Evolutionary conservation across 2,113 vertebrate species (phyloP).

Genomic region (Lophotis ruficrista): DNA sequence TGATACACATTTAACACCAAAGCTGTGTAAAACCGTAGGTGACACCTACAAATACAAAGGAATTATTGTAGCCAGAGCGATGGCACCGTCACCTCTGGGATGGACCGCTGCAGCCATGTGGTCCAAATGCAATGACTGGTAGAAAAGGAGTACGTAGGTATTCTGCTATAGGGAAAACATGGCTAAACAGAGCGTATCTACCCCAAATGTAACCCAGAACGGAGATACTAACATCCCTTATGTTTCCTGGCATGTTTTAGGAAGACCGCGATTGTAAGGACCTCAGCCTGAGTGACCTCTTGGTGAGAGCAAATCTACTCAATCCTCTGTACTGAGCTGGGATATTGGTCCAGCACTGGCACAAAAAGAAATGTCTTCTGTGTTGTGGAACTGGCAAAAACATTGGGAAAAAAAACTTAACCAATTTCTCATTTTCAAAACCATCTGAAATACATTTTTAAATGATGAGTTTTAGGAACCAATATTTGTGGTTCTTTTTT

Average conservation of each 20-base stretch:
- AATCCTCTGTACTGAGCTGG: neutral
- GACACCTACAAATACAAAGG: rapidly evolving
- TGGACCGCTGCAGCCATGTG: neutral
- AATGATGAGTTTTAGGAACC: neutral
- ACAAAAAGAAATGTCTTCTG: neutral
- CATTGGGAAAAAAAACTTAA: neutral
- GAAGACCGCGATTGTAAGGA: neutral
- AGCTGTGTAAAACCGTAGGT: neutral
- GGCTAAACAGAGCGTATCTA: neutral
- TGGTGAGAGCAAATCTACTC: neutral
- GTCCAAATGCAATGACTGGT: neutral
- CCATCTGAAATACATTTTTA: neutral
- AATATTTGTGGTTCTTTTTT: neutral
- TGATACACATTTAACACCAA: neutral
- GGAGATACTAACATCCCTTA: neutral
- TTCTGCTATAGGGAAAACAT: neutral
- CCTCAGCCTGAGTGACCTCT: neutral
- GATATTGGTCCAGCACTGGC: neutral
- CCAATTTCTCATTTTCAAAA: neutral
- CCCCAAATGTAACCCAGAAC: neutral
- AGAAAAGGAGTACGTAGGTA: neutral
- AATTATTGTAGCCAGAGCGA: neutral
- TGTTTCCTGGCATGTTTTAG: neutral
- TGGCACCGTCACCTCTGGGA: neutral
- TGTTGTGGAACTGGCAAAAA: neutral